phyloP scores from a whole-genome alignment of 1,140 invertebrate species.

The Achatina immaculata region DNA sequence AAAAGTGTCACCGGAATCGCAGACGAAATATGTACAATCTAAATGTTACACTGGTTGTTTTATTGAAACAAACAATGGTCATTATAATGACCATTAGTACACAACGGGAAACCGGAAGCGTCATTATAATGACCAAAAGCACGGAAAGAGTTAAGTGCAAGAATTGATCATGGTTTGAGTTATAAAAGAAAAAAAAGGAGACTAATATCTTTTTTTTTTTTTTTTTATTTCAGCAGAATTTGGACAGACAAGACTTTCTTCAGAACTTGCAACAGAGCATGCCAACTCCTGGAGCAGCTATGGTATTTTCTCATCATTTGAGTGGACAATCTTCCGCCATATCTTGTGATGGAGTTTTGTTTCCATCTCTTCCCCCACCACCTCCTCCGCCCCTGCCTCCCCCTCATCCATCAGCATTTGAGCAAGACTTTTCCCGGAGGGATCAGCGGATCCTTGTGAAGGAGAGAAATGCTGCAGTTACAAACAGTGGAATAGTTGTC shows the following conservation, averaged over 20 bases:
- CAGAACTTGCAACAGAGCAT: background rate
- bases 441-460: background rate
- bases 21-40: too few species aligned
- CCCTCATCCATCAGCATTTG: constrained; percentile 46
- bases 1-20: too few species aligned
- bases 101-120: too few species aligned
- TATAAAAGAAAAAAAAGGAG: too few species aligned
- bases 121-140: too few species aligned
- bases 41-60: too few species aligned
- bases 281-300: background rate
- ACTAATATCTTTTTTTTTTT: too few species aligned
- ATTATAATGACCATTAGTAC: too few species aligned
- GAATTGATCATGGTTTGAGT: too few species aligned
- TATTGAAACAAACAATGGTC: too few species aligned
- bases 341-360: background rate
- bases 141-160: too few species aligned
- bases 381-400: constrained; percentile 35
- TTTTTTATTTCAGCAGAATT: too few species aligned
- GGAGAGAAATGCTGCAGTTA: background rate
- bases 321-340: background rate
- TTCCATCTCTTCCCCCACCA: constrained; percentile 20
- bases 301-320: background rate
- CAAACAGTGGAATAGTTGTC: background rate
- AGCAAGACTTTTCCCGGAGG: background rate
- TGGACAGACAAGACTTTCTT: background rate